Conservation (phyloP, 2,113 vertebrate species). For the Trinectes maculatus region DNA sequence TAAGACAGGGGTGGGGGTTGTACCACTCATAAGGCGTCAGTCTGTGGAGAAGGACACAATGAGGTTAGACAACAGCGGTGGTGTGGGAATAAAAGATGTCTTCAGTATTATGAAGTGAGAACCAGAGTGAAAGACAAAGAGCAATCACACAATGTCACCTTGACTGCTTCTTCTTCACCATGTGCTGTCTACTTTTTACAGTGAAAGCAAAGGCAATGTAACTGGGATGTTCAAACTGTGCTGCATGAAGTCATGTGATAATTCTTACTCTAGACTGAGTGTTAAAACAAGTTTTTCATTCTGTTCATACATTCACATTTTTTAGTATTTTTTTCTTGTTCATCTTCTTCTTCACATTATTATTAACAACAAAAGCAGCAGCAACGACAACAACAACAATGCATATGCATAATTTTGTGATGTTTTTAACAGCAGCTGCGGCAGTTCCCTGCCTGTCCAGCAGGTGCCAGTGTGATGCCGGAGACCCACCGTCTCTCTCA, state of each 20-base stretch:
- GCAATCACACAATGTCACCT: slow-evolving; percentile 67
- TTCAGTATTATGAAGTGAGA: slow-evolving; percentile 34
- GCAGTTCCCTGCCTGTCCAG: slow-evolving; percentile 54
- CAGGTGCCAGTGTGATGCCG: slow-evolving; percentile 77
- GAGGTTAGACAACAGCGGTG: slow-evolving; percentile 10
- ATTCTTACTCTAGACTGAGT: neutral
- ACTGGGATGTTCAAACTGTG: slow-evolving; percentile 37
- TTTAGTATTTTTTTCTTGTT: no score
- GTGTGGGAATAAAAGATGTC: slow-evolving; percentile 5
- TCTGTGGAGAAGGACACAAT: slow-evolving; percentile 70
- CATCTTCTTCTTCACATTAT: no score
- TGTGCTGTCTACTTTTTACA: slow-evolving; percentile 34
- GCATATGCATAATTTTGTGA: neutral
- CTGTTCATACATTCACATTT: no score
- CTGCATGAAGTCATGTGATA: slow-evolving; percentile 22
- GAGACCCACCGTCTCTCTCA: slow-evolving; percentile 32
- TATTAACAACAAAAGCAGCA: no score
- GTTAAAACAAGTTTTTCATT: no score
- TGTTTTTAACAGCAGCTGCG: slow-evolving; percentile 2
- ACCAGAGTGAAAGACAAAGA: slow-evolving; percentile 35
- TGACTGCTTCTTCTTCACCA: slow-evolving; percentile 57
- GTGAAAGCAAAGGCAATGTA: slow-evolving; percentile 17
- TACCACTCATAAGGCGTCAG: slow-evolving; percentile 98
- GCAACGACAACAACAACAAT: neutral
- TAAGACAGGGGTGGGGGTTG: slow-evolving; percentile 94